Evolutionary conservation across 2,797 vertebrate species (phyloP).

Genomic region (Rhinogobio ventralis): DNA sequence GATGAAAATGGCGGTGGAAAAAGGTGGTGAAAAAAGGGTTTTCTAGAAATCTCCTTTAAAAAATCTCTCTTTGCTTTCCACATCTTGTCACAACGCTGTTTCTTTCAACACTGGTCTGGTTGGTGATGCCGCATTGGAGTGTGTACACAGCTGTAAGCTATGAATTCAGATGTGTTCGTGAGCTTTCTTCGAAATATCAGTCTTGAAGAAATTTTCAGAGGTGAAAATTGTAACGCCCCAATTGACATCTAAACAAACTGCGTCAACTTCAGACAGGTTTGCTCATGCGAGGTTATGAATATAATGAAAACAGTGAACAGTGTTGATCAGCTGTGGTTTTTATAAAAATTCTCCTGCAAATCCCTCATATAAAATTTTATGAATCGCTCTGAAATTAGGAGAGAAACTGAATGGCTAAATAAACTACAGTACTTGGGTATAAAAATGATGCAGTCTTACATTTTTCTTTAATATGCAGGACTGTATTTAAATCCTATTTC

Average conservation of each 20-base stretch:
- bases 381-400: background rate
- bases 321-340: background rate
- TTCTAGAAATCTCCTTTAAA: conserved; percentile 46
- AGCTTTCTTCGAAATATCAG: conserved; percentile 24
- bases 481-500: conserved; percentile 8
- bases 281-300: background rate
- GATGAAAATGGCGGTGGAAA: conserved; percentile 62
- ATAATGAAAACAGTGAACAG: background rate
- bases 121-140: conserved; percentile 1
- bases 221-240: conserved; percentile 4
- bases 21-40: conserved; percentile 57
- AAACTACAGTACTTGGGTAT: background rate
- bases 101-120: background rate
- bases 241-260: conserved; percentile 27
- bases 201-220: conserved; percentile 23
- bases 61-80: conserved; percentile 30
- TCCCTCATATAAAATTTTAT: background rate
- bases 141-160: conserved; percentile 51
- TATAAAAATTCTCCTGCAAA: background rate
- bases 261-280: conserved; percentile 19
- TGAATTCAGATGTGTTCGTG: conserved; percentile 22
- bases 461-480: background rate
- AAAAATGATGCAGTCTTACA: background rate
- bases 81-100: conserved; percentile 16
- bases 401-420: background rate